phyloP scores from a whole-genome alignment of 2,113 vertebrate species.

The Pholis gunnellus region DNA sequence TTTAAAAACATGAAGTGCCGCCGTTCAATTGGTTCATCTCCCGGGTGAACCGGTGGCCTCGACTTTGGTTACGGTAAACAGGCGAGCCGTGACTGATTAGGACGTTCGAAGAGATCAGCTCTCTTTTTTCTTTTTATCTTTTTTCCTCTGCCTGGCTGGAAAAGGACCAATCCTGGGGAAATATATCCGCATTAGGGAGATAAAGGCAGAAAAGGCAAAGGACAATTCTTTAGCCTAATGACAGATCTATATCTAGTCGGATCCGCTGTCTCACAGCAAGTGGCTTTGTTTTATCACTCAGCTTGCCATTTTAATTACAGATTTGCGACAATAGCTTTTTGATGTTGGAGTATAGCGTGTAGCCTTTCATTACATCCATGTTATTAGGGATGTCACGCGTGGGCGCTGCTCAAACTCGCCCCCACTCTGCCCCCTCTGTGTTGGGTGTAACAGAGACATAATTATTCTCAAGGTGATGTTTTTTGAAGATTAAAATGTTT shows the following conservation, averaged over 20 bases:
- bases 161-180: slow-evolving; percentile 64
- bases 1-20: slow-evolving; percentile 38
- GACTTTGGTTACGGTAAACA: slow-evolving; percentile 46
- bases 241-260: slow-evolving; percentile 79
- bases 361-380: slow-evolving; percentile 67
- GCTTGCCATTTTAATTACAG: slow-evolving; percentile 82
- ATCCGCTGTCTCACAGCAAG: slow-evolving; percentile 74
- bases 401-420: slow-evolving; percentile 42
- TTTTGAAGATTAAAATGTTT: slow-evolving; percentile 68
- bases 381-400: slow-evolving; percentile 70
- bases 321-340: slow-evolving; percentile 80
- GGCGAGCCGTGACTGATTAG: slow-evolving; percentile 58
- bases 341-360: slow-evolving; percentile 62
- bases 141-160: slow-evolving; percentile 21
- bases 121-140: slow-evolving; percentile 29
- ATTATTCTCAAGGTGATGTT: slow-evolving; percentile 68
- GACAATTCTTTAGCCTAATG: slow-evolving; percentile 82
- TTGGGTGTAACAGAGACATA: slow-evolving; percentile 53
- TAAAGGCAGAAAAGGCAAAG: slow-evolving; percentile 77
- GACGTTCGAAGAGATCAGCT: slow-evolving; percentile 50
- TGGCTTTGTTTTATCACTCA: slow-evolving; percentile 81
- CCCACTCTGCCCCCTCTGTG: slow-evolving; percentile 33
- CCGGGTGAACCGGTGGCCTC: slow-evolving; percentile 41
- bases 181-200: slow-evolving; percentile 73
- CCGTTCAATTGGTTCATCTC: slow-evolving; percentile 31